Percentiles rank a stretch among this genome's conserved stretches.
These are phyloP conservation scores for Leucopsar rothschildi DNA, from an alignment of 2,113 vertebrate species.

Conservation along the genomic window DNA sequence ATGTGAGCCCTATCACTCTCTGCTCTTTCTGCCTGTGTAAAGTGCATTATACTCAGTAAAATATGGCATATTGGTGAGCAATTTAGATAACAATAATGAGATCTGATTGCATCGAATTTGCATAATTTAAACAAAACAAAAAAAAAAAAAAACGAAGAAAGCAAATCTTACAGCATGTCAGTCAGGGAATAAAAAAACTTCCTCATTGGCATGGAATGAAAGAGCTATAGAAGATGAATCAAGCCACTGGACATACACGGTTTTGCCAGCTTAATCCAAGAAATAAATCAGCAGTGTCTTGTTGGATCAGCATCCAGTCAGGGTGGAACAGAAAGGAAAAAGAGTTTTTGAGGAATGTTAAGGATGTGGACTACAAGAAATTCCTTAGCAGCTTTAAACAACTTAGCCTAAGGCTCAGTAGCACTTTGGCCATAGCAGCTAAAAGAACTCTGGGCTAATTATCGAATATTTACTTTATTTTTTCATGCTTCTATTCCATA, in stretches of 20 bases:
- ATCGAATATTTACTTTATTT: neutral
- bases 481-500: neutral
- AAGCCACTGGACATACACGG: neutral
- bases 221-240: neutral
- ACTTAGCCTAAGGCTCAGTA: neutral
- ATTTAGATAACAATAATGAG: neutral
- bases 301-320: neutral
- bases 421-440: neutral
- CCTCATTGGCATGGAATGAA: neutral
- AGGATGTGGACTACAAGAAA: neutral
- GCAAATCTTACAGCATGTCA: neutral
- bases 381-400: slow-evolving; percentile 3
- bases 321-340: neutral
- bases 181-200: neutral
- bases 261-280: neutral
- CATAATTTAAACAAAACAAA: neutral
- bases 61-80: neutral
- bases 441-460: neutral
- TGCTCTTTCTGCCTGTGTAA: neutral
- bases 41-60: neutral
- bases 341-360: neutral
- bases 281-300: neutral
- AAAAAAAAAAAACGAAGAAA: neutral
- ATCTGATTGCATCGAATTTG: neutral
- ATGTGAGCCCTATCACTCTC: neutral